Evolutionary conservation across 2,797 vertebrate species (phyloP), one percentile per base, ranked within the genome.

Genomic region (Notolepis coatsorum): DNA sequence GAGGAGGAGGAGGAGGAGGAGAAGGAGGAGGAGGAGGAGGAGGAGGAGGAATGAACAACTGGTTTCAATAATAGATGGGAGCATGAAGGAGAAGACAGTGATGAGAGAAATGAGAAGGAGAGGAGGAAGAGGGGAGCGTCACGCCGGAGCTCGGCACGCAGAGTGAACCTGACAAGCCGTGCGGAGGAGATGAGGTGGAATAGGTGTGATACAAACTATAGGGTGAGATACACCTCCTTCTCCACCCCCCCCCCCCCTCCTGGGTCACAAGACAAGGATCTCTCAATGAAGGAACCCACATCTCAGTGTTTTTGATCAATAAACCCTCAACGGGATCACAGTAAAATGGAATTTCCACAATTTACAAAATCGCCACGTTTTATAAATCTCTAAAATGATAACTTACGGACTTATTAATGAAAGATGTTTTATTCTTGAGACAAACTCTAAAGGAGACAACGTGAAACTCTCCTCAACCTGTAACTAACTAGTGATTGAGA

Each of bases 191-290:
- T 52, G 62, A 43, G 46, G 68, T 57, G 30, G 37, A 48, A 0
- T 33, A 20, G 55, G 73, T 12, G 53, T 61, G 64, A 71, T 50
- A 45, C 76, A 71, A 66, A 72, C 38, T 47, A n/a, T n/a, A 43
- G 12, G 52, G 61, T 41, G 23, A 53, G 51, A 65, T 59, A 83
- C 78, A 61, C 73, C 68, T 74, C 64, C 4, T 72, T 57, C 74
- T 65, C 53, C 69, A 48, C 66, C 71, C 71, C 61, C 61, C 71
- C 66, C 18, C 63, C 68, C 65, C 76, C 74, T 64, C 65, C 60
- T 30, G 78, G 84, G 79, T 87, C 86, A 83, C 67, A 65, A 78
- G 63, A 80, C 77, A 80, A 82, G n/a, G 80, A 88, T 82, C 81
- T 79, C 71, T 41, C 15, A 1, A 42, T 76, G 82, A 83, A 55